These are phyloP conservation scores for Arion vulgaris DNA, from an alignment of 1,140 invertebrate species.

Conservation along the genomic window DNA sequence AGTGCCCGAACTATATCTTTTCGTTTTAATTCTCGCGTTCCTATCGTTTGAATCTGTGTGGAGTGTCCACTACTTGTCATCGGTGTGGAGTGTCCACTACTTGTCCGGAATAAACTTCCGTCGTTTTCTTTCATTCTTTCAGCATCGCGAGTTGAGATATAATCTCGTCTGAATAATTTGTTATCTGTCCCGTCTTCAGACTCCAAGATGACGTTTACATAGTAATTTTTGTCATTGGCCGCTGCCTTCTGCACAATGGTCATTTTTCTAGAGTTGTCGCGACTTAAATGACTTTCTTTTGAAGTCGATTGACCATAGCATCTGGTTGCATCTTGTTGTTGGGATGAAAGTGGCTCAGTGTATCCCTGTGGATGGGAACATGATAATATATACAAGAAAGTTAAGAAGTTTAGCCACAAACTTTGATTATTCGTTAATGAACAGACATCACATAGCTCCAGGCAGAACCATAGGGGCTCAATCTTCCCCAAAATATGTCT, in stretches of 20 bases:
- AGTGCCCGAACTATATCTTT: not conserved
- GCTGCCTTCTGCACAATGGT: not conserved
- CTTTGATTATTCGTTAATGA: no score
- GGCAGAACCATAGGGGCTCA: no score
- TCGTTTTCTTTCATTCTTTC: not conserved
- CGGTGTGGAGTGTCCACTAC: not conserved
- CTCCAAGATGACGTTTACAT: not conserved
- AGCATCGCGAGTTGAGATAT: not conserved
- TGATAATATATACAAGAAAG: no score
- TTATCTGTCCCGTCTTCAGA: not conserved
- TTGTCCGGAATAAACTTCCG: not conserved
- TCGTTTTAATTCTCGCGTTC: not conserved
- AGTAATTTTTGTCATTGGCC: not conserved
- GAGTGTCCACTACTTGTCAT: not conserved
- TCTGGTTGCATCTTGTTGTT: not conserved
- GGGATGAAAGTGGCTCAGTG: not conserved
- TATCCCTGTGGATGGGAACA: not conserved
- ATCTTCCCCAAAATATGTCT: no score
- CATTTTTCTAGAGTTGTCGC: not conserved
- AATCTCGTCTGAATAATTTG: not conserved
- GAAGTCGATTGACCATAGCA: not conserved
- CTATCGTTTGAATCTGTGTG: no score
- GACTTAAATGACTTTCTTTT: not conserved
- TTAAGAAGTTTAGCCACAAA: no score
- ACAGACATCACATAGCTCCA: no score